These are phyloP conservation scores for Capromys pilorides DNA, from an alignment of 2,797 vertebrate species.

Conservation along the genomic window DNA sequence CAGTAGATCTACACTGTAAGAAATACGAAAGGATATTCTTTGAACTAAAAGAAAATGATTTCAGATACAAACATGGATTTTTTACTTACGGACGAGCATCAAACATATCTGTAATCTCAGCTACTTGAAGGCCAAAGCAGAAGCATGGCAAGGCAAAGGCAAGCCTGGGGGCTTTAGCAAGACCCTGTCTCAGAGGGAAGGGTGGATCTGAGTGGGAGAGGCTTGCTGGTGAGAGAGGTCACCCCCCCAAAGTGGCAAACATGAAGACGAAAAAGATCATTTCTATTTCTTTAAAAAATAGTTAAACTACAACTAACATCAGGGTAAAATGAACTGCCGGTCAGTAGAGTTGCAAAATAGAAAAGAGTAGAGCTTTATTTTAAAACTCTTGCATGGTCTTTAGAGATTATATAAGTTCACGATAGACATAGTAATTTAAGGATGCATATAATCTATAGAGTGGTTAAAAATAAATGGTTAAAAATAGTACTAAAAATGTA, in stretches of 20 bases:
- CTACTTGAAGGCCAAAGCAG: background rate
- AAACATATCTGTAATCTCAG: background rate
- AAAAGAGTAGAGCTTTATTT: background rate
- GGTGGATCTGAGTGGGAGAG: background rate
- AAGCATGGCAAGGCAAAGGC: background rate
- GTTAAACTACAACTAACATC: background rate
- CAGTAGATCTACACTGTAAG: background rate
- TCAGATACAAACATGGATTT: background rate
- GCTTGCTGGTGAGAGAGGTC: background rate
- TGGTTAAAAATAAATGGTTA: constrained; percentile 23
- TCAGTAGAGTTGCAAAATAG: background rate
- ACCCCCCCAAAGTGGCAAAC: background rate
- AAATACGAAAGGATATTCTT: background rate
- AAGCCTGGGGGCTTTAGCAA: background rate
- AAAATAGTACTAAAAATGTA: background rate
- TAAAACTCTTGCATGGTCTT: background rate
- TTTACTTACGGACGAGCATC: background rate
- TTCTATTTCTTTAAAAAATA: constrained; percentile 34
- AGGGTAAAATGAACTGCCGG: background rate
- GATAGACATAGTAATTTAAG: background rate
- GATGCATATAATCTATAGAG: background rate
- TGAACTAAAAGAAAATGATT: constrained; percentile 9
- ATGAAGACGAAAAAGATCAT: background rate
- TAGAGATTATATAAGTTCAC: constrained; percentile 22
- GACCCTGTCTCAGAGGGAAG: background rate